Evolutionary conservation across 2,888 invertebrate species (phyloP).

Genomic region (Eumacrocentrus americanus): DNA sequence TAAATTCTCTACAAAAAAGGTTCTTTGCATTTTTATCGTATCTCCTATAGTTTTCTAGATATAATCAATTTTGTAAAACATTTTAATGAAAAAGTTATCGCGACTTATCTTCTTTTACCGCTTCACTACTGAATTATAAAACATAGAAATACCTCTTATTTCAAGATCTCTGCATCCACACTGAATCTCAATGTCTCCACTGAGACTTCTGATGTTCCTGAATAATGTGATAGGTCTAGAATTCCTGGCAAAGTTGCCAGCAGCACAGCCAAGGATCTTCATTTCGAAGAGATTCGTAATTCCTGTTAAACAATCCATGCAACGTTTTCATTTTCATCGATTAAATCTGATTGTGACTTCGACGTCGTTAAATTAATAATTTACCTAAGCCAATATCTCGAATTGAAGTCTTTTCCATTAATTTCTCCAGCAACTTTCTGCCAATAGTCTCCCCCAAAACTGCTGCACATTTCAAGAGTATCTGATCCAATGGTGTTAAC

Average conservation of each 20-base stretch:
- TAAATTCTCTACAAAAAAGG: too few relatives aligned
- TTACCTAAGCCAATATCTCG: conserved; percentile 64
- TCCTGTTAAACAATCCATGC: conserved; percentile 56
- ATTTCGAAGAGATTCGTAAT: conserved; percentile 68
- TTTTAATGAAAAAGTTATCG: too few relatives aligned
- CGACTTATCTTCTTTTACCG: too few relatives aligned
- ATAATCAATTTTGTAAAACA: too few relatives aligned
- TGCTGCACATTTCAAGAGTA: conserved; percentile 70
- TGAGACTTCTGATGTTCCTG: conserved; percentile 51
- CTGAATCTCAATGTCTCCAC: conserved; percentile 48
- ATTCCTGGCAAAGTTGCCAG: conserved; percentile 66
- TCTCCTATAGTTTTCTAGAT: too few relatives aligned
- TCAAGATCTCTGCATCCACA: conserved; percentile 61
- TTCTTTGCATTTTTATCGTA: too few relatives aligned
- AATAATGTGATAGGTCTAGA: conserved; percentile 52
- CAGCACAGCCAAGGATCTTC: conserved; percentile 68
- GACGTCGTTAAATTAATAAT: conserved; percentile 11
- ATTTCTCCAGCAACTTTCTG: conserved; percentile 66
- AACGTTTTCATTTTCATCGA: not conserved
- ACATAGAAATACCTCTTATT: conserved; percentile 51
- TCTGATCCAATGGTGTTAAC: conserved; percentile 69
- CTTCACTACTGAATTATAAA: conserved; percentile 2
- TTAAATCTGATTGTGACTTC: not conserved
- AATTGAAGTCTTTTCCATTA: conserved; percentile 63
- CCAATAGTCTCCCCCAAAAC: conserved; percentile 71